Evolutionary conservation across 2,797 vertebrate species (phyloP).

Genomic region (Picus viridis): DNA sequence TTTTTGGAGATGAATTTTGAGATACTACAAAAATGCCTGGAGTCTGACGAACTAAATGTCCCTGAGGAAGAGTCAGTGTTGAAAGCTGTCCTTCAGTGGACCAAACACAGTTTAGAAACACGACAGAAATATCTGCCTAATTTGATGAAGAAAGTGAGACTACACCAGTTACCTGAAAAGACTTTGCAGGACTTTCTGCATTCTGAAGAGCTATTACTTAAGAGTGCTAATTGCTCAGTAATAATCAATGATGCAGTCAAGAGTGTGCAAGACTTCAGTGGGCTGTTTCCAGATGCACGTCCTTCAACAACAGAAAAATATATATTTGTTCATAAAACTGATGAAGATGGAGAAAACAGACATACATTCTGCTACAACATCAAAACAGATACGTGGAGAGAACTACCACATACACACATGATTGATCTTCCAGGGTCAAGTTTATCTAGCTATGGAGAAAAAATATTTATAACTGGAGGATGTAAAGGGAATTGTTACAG

Average conservation of each 20-base stretch:
- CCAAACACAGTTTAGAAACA: slow-evolving; percentile 79
- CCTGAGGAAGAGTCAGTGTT: slow-evolving; percentile 89
- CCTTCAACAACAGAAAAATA: slow-evolving; percentile 92
- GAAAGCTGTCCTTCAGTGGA: slow-evolving; percentile 88
- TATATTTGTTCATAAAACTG: slow-evolving; percentile 96
- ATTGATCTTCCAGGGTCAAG: slow-evolving; percentile 91
- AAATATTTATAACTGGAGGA: slow-evolving; percentile 94
- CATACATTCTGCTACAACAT: slow-evolving; percentile 94
- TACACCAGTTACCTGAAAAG: slow-evolving; percentile 89
- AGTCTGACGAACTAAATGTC: slow-evolving; percentile 85
- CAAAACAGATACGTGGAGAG: slow-evolving; percentile 89
- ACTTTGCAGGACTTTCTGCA: slow-evolving; percentile 80
- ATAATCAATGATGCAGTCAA: slow-evolving; percentile 81
- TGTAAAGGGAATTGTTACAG: slow-evolving; percentile 91
- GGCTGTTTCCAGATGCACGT: slow-evolving; percentile 89
- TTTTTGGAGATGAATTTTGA: slow-evolving; percentile 92
- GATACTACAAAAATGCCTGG: slow-evolving; percentile 86
- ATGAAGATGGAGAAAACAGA: slow-evolving; percentile 84
- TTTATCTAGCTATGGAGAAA: slow-evolving; percentile 90
- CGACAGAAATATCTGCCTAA: slow-evolving; percentile 83
- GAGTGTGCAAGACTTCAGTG: slow-evolving; percentile 80
- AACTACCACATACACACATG: slow-evolving; percentile 80
- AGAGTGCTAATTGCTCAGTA: slow-evolving; percentile 77
- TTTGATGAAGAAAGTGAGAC: slow-evolving; percentile 88
- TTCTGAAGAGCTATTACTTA: slow-evolving; percentile 81